Evolutionary conservation across 1,140 invertebrate species (phyloP).

Genomic region (Megathymus violae): DNA sequence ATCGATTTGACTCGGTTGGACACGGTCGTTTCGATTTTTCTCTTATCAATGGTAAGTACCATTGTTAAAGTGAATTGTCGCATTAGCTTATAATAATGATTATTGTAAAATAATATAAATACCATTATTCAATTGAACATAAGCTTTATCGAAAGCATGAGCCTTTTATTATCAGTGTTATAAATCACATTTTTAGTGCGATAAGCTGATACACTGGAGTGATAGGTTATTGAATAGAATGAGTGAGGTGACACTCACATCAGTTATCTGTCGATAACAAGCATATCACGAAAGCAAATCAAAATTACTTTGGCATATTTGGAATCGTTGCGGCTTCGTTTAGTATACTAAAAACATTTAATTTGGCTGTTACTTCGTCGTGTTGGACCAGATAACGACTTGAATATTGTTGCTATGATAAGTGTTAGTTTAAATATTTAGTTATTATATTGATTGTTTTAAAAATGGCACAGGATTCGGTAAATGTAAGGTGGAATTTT

Average conservation of each 20-base stretch:
- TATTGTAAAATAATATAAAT: too few relatives aligned
- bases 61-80: too few relatives aligned
- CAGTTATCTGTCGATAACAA: conserved; percentile 25
- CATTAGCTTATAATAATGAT: too few relatives aligned
- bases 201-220: too few relatives aligned
- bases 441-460: too few relatives aligned
- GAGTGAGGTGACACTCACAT: conserved; percentile 16
- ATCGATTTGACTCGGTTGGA: neutral
- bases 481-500: conserved; percentile 38
- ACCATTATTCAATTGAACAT: too few relatives aligned
- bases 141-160: neutral
- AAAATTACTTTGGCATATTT: conserved; percentile 21
- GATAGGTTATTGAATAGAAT: neutral
- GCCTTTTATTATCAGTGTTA: too few relatives aligned
- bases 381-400: conserved; percentile 19
- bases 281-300: conserved; percentile 21
- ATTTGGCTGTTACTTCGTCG: conserved; percentile 21
- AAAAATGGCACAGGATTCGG: conserved; percentile 2
- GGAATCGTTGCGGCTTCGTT: conserved; percentile 15
- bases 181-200: too few relatives aligned
- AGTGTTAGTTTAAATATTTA: too few relatives aligned
- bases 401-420: neutral
- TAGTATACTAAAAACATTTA: conserved; percentile 9
- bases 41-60: conserved; percentile 2
- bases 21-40: neutral